Base-by-base conservation (phyloP, 2,888 invertebrate species). In the Camponotus fellah region DNA sequence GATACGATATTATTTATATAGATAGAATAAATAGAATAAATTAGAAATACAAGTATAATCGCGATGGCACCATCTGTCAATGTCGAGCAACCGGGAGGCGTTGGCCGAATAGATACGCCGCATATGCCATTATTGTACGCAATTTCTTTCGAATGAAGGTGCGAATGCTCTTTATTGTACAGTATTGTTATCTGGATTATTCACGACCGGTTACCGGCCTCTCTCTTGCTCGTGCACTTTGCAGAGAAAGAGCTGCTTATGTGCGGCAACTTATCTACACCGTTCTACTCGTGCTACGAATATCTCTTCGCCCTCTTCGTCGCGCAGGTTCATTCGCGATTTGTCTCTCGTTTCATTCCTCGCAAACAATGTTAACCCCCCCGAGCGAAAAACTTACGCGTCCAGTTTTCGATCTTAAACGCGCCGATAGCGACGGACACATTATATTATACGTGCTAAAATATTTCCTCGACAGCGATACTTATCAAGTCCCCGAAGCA, bases 151-250 rank as follows among this genome's bases (percentile, higher is more conserved):
- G 56, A 14, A 32, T 43, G 69, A 21, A 68, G 68, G 56, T 56
- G 77, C 66, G 66, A 77, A 79, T 21, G 14, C 46, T 79, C 66
- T 69, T 77, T 56, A 69, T 58, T 14, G 56, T 49, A 32, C 43
- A 32, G 43, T 56, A 43, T 77, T 60, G 76, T 72, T 88, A 75
- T 77, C 62, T 53, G 71, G 81, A 81, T 83, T 83, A 85, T 80
- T 84, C 62, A 60, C 80, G 49, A 81, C 60, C 62, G 62, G 56
- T 60, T 84, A 66, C 68, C 32, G 3, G 32, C 49, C 21, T 77
- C 56, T 26, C 26, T 26, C 77, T 68, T 34, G 69, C n/a, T 43
- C 32, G 43, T 32, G 56, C 32, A 43, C 53, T 68, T 68, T 32
- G 40, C 9, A 58, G 4, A 32, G 8, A 26, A 66, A 76, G 76